These are phyloP conservation scores for Triplophysa yarkandensis DNA, from an alignment of 2,797 vertebrate genomes.

Conservation along the genomic window DNA sequence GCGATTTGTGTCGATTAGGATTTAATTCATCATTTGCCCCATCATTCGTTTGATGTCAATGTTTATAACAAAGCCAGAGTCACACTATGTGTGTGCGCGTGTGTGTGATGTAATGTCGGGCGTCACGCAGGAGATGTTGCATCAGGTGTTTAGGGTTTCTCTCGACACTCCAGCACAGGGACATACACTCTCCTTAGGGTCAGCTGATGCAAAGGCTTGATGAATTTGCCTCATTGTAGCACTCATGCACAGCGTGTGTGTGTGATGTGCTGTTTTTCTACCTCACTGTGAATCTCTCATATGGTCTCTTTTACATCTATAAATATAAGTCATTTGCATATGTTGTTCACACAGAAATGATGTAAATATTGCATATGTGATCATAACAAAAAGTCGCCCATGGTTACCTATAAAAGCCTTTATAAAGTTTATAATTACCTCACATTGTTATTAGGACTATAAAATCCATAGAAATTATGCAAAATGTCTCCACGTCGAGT, in stretches of 20 bases:
- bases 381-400: background rate
- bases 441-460: background rate
- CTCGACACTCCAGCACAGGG: slow-evolving; percentile 70
- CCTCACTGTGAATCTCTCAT: slow-evolving; percentile 4
- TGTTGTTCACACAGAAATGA: slow-evolving; percentile 24
- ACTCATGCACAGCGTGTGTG: slow-evolving; percentile 21
- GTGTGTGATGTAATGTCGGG: slow-evolving; percentile 49
- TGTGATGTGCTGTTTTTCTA: slow-evolving; percentile 39
- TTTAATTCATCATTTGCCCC: slow-evolving; percentile 36
- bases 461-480: background rate
- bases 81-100: slow-evolving; percentile 23
- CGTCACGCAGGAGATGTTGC: slow-evolving; percentile 64
- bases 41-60: slow-evolving; percentile 34
- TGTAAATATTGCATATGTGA: background rate
- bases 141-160: slow-evolving; percentile 81
- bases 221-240: slow-evolving; percentile 68
- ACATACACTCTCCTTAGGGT: slow-evolving; percentile 75
- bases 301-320: background rate
- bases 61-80: slow-evolving; percentile 7
- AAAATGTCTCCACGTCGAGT: background rate
- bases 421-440: background rate
- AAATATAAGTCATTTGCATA: slow-evolving; percentile 30
- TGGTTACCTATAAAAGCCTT: no score
- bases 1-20: slow-evolving; percentile 26
- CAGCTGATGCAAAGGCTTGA: slow-evolving; percentile 79